A percentile compares a stretch with the other conserved stretches of the same genome.
Evolutionary conservation across 1,140 invertebrate genomes (phyloP).

Genomic region (Macrobrachium rosenbergii): DNA sequence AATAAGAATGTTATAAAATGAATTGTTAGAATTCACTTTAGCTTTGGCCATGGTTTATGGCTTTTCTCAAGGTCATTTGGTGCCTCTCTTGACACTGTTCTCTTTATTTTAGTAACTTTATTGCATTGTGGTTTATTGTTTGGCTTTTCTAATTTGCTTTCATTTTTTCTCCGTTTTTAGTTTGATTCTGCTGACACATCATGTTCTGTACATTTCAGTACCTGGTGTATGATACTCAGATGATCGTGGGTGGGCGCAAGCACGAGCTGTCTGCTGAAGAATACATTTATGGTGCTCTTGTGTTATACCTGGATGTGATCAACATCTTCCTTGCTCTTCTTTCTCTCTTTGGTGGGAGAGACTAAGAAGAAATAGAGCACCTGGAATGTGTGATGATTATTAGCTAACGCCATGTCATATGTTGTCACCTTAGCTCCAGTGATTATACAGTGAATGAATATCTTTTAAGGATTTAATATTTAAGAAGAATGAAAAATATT

Average conservation of each 20-base stretch:
- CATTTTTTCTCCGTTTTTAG: not conserved
- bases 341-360: constrained; percentile 70
- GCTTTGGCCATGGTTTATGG: not conserved
- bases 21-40: no score
- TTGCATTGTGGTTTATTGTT: constrained; percentile 9
- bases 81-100: not conserved
- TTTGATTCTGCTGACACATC: constrained; percentile 26
- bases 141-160: constrained; percentile 46
- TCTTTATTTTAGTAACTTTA: constrained; percentile 3
- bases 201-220: constrained; percentile 72
- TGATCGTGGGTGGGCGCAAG: constrained; percentile 78
- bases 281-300: constrained; percentile 76
- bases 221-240: constrained; percentile 79
- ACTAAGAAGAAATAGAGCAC: constrained; percentile 23
- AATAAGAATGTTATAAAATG: constrained; percentile 9
- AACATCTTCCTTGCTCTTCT: constrained; percentile 79
- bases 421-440: not conserved
- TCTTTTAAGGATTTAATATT: constrained; percentile 17
- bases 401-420: not conserved
- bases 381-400: constrained; percentile 16
- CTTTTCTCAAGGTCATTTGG: not conserved
- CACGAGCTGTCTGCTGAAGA: constrained; percentile 78
- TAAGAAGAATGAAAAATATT: not conserved
- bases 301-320: constrained; percentile 78
- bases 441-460: not conserved